Base-by-base conservation (phyloP, 1,140 invertebrate genomes). In the Apocrypta bakeri region DNA sequence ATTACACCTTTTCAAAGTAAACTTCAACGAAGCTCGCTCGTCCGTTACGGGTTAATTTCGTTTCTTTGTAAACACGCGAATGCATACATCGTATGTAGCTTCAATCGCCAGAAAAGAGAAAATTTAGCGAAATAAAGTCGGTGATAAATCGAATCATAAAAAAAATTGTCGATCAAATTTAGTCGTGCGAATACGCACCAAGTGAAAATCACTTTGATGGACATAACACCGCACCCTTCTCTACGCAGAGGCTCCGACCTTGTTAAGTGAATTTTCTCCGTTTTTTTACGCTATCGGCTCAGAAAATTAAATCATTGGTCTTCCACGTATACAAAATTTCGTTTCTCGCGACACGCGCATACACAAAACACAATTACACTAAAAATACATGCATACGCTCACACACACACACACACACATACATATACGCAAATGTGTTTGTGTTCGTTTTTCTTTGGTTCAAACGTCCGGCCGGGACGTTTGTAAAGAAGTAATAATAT, bases 401-500 rank as follows among this genome's bases (percentile, higher is more conserved):
- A 37, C 33, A 37, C 33, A 9, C 2, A 37, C 2, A 37, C 9
- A 37, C 14, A 56, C 48, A 56, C 17, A 37, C 17, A n/a, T 17
- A 56, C 48, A 56, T 0, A 17, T 1, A 56, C 17, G n/a, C 17
- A 56, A 21, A 56, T n/a, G 48, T 17, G 48, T 56, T 17, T 56
- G 8, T 48, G 14, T 17, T n/a, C 17, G 4, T 56, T 56, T 56
- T 7, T 7, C n/a, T 56, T 56, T 56, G 48, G 48, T 56, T 56
- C 2, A 56, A 56, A 56, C 48, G 48, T 56, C 48, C 48, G 48
- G 21, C 48, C 48, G 48, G 21, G 48, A 56, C 48, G 48, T 56
- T 37, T 56, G 48, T 56, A 56, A 56, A 56, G 48, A 56, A 56
- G 17, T 71, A 80, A 78, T 66, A 71, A 90, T 92, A 88, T 90